Evolutionary conservation across 2,113 vertebrate species (phyloP), one percentile per base, ranked within the genome.

Genomic region (Tetraodon nigroviridis): DNA sequence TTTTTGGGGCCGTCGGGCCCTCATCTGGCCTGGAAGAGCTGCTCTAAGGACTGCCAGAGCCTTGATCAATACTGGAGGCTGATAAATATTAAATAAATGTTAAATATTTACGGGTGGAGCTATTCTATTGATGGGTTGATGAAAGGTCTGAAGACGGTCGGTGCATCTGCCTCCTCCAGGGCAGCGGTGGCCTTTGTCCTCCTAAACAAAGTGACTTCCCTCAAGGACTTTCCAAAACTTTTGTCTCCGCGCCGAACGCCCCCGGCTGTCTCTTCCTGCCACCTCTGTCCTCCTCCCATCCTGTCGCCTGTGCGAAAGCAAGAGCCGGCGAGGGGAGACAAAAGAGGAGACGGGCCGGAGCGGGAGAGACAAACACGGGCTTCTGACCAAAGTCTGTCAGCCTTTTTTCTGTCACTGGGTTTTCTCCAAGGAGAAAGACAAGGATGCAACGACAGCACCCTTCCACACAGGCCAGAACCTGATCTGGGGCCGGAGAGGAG

Each of bases 141-240:
- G 24, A 51, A 65, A 69, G 73, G 62, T 71, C 78, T 75, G 24
- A 27, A 27, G 24, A 27, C 32, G 10, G 32, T 37, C 32, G 32
- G 37, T 5, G 59, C 40, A 2, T 21, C 69, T 24, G 61, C 50
- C 45, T 61, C 67, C 73, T 45, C 51, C 27, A 1, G 62, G 59
- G 55, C 58, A 54, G 69, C 66, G 17, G 71, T 44, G 51, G 45
- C 59, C 62, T 54, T 41, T 67, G 60, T 56, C 67, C 64, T 72
- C 55, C 49, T 71, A 32, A 44, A 17, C 55, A 37, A 55, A 29
- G 42, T 58, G 78, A 84, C 83, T 82, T 86, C 86, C 67, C 67
- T 80, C 79, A 87, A 86, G 79, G 83, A 86, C 84, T 81, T 75
- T 21, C 52, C 7, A 61, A 79, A 61, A 79, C 66, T 77, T 69